Evolutionary conservation across 2,888 invertebrate species (phyloP), one percentile per base, ranked within the genome.

Genomic region (Coleophora flavipennella): DNA sequence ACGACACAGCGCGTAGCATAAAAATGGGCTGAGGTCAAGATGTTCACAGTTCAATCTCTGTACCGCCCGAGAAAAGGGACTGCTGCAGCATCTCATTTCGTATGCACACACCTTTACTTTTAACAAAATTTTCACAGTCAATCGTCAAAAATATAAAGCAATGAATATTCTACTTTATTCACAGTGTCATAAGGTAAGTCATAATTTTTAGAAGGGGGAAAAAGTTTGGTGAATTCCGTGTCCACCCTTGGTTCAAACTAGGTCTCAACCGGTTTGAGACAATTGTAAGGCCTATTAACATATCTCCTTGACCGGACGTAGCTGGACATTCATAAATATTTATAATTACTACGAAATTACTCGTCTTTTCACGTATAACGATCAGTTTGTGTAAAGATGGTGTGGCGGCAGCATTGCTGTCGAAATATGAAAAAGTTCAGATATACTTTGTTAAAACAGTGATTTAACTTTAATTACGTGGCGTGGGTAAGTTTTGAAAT

Each of bases 251-350:
- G 81, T 77, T 74, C 72, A 68, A 67, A 59, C 53, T 20, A 20
- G 54, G 53, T 59, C 57, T 59, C 53, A 79, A 81, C 84, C 74
- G 68, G 84, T 74, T 72, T 58, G 43, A 55, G 56, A 80, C 79
- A 83, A 81, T 78, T 62, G 63, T 59, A 53, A 62, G 58, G 62
- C 58, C 58, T 69, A 80, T 81, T 84, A 80, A 62, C 83, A 83
- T 81, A 81, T 78, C 80, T 84, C 81, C 83, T 84, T 84, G 80
- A 78, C 79, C 76, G 66, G 71, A 66, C 57, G 57, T 53, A 61
- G 67, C 71, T 51, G 72, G 74, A 67, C 63, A 69, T 69, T 75
- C 69, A 81, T 81, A 72, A 80, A 80, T 81, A 84, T 81, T 78
- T 72, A 81, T 76, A 55, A 57, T 55, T 59, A 55, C 47, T 31